Evolutionary conservation across 1,140 invertebrate species (phyloP), one percentile per base, ranked within the genome.

Genomic region (Tetraneura akinire): DNA sequence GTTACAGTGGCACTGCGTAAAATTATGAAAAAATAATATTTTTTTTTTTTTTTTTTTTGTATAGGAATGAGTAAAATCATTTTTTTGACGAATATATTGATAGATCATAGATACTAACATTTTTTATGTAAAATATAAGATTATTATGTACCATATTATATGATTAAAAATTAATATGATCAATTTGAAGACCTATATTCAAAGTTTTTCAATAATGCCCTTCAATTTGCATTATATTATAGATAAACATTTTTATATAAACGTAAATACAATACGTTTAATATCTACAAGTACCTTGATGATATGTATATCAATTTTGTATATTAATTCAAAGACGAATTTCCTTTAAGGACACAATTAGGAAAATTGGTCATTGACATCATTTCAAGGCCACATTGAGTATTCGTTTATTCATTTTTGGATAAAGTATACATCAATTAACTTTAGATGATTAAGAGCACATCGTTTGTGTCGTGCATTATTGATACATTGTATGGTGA

Each of bases 191-290:
- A 26, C 66, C 66, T 70, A 49, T 45, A 47, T 70, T 49, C 16
- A 70, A 45, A 70, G 11, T 49, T 8, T 49, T 70, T n/a, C 14
- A 49, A 70, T 70, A 47, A 70, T 10, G 73, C 73, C 73, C 73
- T 76, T 76, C 73, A 60, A 76, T 76, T 76, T 37, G 73, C n/a
- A n/a, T n/a, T n/a, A n/a, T n/a, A n/a, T 60, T 76, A 76, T 76
- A 60, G 73, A 60, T 55, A 11, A 32, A 13, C 37, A 45, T 60
- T 76, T 60, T 26, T n/a, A 16, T 60, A 55, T n/a, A 42, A 57
- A 55, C 51, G 70, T 73, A 6, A 42, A 57, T 42, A 76, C 53
- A 76, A 76, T 76, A 60, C 73, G 26, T 11, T 45, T 45, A 9
- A 60, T 76, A n/a, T n/a, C n/a, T n/a, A n/a, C n/a, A n/a, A n/a